phyloP scores from a whole-genome alignment of 2,888 invertebrate species.

The Drosophila histrio region DNA sequence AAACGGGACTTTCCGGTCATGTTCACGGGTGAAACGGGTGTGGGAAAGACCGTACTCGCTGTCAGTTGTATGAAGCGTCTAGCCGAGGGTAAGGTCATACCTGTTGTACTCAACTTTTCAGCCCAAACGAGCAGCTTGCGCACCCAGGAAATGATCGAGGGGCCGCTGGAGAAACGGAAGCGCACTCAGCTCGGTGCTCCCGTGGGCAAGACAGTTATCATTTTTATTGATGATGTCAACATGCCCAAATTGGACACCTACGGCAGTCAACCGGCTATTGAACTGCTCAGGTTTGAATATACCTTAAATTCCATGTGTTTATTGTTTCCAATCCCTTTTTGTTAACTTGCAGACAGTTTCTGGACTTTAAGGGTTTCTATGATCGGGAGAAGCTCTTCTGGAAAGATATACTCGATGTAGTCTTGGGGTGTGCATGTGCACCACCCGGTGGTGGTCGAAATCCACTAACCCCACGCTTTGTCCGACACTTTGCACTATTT shows the following conservation, averaged over 20 bases:
- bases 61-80: constrained; percentile 89
- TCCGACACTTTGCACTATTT: constrained; percentile 94
- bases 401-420: constrained; percentile 94
- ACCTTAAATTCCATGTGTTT: neutral
- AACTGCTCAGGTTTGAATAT: constrained; percentile 88
- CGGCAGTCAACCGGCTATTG: constrained; percentile 96
- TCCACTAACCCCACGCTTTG: constrained; percentile 91
- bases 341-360: constrained; percentile 76
- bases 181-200: constrained; percentile 93
- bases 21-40: constrained; percentile 95
- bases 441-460: constrained; percentile 96
- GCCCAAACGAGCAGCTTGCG: constrained; percentile 94
- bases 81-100: constrained; percentile 87
- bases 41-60: constrained; percentile 95
- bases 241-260: constrained; percentile 95
- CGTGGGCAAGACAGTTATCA: constrained; percentile 91
- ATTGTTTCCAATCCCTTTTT: too few relatives aligned
- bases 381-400: constrained; percentile 95
- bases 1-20: constrained; percentile 91
- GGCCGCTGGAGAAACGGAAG: constrained; percentile 92
- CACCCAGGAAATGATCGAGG: constrained; percentile 93
- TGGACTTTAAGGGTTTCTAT: constrained; percentile 89
- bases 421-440: constrained; percentile 94
- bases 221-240: constrained; percentile 96
- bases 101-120: constrained; percentile 93